Evolutionary conservation across 2,888 invertebrate genomes (phyloP), one percentile per base, ranked within the genome.

Genomic region (Cancer borealis): DNA sequence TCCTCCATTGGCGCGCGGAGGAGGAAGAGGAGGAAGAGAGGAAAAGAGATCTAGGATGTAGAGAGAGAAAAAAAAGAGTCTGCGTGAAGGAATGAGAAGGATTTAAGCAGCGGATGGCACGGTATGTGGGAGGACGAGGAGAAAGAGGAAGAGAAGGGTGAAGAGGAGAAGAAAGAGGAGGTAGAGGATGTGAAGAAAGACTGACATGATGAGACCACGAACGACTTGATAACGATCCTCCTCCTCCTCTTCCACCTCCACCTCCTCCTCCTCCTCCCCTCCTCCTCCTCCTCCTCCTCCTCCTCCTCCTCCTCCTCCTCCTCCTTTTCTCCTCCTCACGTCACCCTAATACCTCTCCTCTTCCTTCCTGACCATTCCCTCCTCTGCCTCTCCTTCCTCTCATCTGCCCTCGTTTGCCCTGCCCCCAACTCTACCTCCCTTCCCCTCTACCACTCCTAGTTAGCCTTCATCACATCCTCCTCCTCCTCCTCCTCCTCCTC

Each of bases 141-240:
- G 66, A n/a, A 66, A n/a, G 66, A 66, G 66, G 66, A 66, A n/a
- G 66, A 66, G 66, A n/a, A 66, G n/a, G 66, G n/a, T 21, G 66
- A 66, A n/a, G 66, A 66, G 79, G 79, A 79, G 26, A 30, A 30
- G 79, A 30, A 79, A 30, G 79, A 79, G 79, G 79, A 79, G 79
- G 79, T 30, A 30, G 79, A 79, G 79, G 79, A 30, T 30, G 79
- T 30, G 79, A 30, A 79, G 79, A 8, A 30, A 30, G 30, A 1
- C 10, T 12, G 26, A 79, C 79, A 79, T 26, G 79, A 79, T 21
- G n/a, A n/a, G n/a, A n/a, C 66, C 66, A 66, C n/a, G 66, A 66
- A 66, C 6, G 66, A 66, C 66, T n/a, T 66, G 66, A n/a, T 66
- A 66, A 66, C 66, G 66, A 66, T n/a, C 66, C n/a, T n/a, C 4